These are phyloP conservation scores for Drosophila falleni DNA, from an alignment of 2,888 invertebrate genomes.

Conservation along the genomic window DNA sequence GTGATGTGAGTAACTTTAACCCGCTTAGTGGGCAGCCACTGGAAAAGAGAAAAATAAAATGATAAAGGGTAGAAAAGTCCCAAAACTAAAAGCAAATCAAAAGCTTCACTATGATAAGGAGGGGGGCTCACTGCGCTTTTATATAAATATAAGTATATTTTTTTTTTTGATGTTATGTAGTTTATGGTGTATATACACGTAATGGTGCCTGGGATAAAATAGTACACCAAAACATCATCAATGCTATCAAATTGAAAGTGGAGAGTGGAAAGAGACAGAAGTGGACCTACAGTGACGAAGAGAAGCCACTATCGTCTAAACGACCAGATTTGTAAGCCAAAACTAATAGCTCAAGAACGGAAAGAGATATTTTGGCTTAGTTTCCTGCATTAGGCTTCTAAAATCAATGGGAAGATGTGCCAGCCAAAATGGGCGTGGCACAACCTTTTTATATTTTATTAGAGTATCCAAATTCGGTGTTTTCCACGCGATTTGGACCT, in stretches of 20 bases:
- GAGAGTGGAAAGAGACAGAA: background rate
- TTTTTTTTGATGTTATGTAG: constrained; percentile 1
- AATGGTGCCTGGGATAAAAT: constrained; percentile 47
- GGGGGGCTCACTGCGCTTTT: background rate
- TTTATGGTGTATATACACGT: constrained; percentile 27
- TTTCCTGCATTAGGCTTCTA: too few relatives aligned
- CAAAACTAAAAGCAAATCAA: constrained; percentile 43
- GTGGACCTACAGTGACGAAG: background rate
- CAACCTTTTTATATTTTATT: too few relatives aligned
- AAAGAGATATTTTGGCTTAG: too few relatives aligned
- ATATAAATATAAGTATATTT: constrained; percentile 14
- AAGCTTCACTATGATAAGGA: background rate
- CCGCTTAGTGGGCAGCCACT: constrained; percentile 63
- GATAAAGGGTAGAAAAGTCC: constrained; percentile 18
- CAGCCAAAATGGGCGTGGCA: too few relatives aligned
- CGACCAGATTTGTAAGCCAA: too few relatives aligned
- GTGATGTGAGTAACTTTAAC: constrained; percentile 70
- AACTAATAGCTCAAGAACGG: too few relatives aligned
- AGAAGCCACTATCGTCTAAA: too few relatives aligned
- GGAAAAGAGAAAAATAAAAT: constrained; percentile 33
- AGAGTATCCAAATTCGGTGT: too few relatives aligned
- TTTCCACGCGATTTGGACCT: too few relatives aligned
- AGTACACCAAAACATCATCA: constrained; percentile 72
- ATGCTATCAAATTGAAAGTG: constrained; percentile 58
- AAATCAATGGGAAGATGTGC: too few relatives aligned